A percentile compares a stretch with the other conserved stretches of the same genome.
Evolutionary conservation across 2,113 vertebrate genomes (phyloP).

Genomic region (Atherinomorus stipes): DNA sequence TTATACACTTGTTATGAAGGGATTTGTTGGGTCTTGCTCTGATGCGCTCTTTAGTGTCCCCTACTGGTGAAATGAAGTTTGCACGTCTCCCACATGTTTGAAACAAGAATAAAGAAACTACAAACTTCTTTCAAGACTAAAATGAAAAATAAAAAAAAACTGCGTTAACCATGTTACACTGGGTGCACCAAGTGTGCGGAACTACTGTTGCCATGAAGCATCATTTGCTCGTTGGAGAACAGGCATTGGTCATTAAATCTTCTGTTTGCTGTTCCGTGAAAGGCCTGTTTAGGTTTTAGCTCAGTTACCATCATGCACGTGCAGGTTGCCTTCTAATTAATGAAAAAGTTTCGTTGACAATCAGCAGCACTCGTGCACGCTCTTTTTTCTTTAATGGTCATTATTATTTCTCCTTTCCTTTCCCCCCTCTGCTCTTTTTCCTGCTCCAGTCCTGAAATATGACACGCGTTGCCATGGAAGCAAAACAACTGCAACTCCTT

Average conservation of each 20-base stretch:
- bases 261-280: constrained; percentile 44
- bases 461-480: constrained; percentile 74
- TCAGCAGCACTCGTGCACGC: constrained; percentile 10
- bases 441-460: constrained; percentile 33
- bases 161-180: background rate
- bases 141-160: too few relatives aligned
- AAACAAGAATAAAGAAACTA: background rate
- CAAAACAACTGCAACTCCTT: constrained; percentile 79
- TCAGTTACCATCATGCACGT: constrained; percentile 23
- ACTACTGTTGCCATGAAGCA: background rate
- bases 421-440: constrained; percentile 67
- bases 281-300: background rate
- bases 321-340: constrained; percentile 6
- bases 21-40: background rate
- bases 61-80: constrained; percentile 12
- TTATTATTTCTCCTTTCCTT: constrained; percentile 53
- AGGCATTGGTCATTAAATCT: background rate
- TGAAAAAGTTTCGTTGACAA: background rate
- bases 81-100: background rate
- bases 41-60: constrained; percentile 16
- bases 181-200: background rate
- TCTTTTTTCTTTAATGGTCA: background rate
- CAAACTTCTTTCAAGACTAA: background rate
- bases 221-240: background rate
- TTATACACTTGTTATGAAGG: too few relatives aligned